A percentile compares a stretch with the other conserved stretches of the same genome.
phyloP scores from a whole-genome alignment of 2,888 invertebrate species.

The Noctua comes region DNA sequence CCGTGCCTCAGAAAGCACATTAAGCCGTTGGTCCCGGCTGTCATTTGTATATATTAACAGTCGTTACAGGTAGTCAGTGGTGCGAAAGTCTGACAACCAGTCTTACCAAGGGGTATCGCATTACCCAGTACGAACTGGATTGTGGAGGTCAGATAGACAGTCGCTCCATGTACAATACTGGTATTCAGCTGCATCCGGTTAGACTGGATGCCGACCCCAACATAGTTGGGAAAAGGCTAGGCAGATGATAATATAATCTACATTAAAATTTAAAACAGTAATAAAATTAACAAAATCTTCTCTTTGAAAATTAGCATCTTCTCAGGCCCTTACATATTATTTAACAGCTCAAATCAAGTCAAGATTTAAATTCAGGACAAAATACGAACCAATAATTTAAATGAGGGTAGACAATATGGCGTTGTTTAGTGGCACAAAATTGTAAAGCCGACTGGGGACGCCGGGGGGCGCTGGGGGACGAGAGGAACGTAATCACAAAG shows the following conservation, averaged over 20 bases:
- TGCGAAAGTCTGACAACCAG: too few relatives aligned
- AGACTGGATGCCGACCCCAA: too few relatives aligned
- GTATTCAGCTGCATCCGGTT: too few relatives aligned
- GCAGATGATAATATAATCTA: neutral
- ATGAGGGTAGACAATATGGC: conserved; percentile 71
- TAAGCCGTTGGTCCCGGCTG: too few relatives aligned
- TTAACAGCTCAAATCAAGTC: conserved; percentile 62
- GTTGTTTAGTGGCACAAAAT: conserved; percentile 69
- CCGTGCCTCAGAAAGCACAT: too few relatives aligned
- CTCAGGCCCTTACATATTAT: conserved; percentile 51
- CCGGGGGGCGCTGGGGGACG: conserved; percentile 41
- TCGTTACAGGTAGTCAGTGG: too few relatives aligned
- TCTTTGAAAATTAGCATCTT: conserved; percentile 55
- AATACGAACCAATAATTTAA: conserved; percentile 75
- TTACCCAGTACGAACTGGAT: too few relatives aligned
- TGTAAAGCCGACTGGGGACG: conserved; percentile 65
- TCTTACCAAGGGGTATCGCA: too few relatives aligned
- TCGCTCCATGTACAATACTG: too few relatives aligned
- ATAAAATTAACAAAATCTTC: conserved; percentile 38
- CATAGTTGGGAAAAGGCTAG: too few relatives aligned
- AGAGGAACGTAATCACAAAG: conserved; percentile 63
- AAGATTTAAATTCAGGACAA: conserved; percentile 66
- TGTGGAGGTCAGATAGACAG: too few relatives aligned
- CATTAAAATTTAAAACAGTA: conserved; percentile 37
- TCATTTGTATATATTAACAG: too few relatives aligned